phyloP scores from a whole-genome alignment of 1,140 invertebrate species.

The Leptopilina clavipes region DNA sequence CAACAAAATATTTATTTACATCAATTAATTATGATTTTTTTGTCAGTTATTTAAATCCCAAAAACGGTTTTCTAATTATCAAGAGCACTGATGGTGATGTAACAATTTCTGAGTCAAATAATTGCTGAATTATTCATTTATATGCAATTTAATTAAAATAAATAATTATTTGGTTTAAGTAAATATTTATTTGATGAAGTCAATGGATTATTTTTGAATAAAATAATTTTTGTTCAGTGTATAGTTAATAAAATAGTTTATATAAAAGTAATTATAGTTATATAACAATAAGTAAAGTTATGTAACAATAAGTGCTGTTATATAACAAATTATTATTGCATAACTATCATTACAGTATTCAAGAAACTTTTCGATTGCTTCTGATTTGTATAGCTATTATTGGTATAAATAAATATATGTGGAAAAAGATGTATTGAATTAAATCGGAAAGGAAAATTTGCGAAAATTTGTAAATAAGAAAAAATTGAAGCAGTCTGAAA shows the following conservation, averaged over 20 bases:
- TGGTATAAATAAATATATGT: neutral
- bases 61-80: too few relatives aligned
- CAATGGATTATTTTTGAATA: too few relatives aligned
- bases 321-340: neutral
- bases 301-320: neutral
- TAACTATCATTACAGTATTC: neutral
- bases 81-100: too few relatives aligned
- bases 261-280: neutral
- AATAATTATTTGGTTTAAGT: too few relatives aligned
- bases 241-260: neutral
- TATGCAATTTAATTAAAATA: too few relatives aligned
- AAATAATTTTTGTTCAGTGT: too few relatives aligned
- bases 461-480: conserved; percentile 16
- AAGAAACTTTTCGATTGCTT: conserved; percentile 23
- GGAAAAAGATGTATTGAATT: neutral
- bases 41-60: too few relatives aligned
- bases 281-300: neutral
- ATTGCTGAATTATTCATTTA: too few relatives aligned
- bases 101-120: too few relatives aligned
- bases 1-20: too few relatives aligned
- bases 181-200: too few relatives aligned
- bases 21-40: too few relatives aligned
- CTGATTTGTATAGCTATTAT: conserved; percentile 8
- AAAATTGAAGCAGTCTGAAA: conserved; percentile 29
- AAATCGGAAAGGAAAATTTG: neutral